phyloP scores from a whole-genome alignment of 2,797 vertebrate genomes.

The Onychomys arenicola region DNA sequence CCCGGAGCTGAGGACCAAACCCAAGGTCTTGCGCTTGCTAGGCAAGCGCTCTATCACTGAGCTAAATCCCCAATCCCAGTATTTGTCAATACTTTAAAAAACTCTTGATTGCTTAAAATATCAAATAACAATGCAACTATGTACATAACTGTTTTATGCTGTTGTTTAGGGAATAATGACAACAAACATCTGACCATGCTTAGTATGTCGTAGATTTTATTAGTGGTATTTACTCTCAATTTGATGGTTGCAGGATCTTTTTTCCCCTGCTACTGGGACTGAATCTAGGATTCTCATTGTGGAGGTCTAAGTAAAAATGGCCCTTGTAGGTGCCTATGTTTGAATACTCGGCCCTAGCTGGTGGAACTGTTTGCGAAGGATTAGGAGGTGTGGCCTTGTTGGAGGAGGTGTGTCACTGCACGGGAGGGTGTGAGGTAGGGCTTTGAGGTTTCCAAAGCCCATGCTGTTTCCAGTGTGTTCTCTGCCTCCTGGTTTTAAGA shows the following conservation, averaged over 20 bases:
- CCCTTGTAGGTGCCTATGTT: too few species aligned
- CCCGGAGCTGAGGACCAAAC: too few species aligned
- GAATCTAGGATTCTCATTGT: not conserved
- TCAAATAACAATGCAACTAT: not conserved
- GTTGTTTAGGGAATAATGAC: not conserved
- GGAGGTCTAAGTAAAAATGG: not conserved
- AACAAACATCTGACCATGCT: not conserved
- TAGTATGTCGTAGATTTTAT: not conserved
- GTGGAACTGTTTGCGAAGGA: too few species aligned
- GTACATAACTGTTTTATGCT: not conserved
- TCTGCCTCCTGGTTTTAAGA: too few species aligned
- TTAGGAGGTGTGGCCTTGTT: too few species aligned
- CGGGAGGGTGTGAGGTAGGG: too few species aligned
- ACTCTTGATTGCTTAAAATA: not conserved
- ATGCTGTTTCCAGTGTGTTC: too few species aligned
- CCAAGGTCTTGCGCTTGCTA: too few species aligned
- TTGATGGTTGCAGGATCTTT: not conserved
- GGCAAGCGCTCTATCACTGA: too few species aligned
- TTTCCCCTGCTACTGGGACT: not conserved
- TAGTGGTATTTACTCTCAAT: not conserved
- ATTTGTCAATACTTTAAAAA: slow-evolving; percentile 12
- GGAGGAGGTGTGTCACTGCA: too few species aligned
- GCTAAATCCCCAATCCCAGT: too few species aligned
- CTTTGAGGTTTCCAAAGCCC: too few species aligned
- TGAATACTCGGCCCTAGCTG: not conserved